Base-by-base conservation (phyloP, 1,140 invertebrate species). In the Mylabris phalerata region DNA sequence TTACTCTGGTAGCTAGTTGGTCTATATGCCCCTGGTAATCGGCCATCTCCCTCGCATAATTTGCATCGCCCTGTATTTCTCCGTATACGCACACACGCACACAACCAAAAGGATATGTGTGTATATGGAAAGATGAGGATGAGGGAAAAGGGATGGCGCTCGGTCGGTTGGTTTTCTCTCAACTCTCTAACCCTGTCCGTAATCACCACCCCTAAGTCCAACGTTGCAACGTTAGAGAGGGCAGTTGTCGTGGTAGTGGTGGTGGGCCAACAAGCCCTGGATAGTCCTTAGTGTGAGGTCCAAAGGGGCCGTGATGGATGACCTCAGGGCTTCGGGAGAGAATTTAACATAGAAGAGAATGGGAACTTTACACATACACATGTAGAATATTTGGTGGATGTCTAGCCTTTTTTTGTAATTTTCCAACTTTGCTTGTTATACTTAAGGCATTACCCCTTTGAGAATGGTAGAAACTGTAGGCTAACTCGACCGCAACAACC, bases 281-380 rank as follows among this genome's bases (percentile, higher is more conserved):
- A 50, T 57, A 60, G 62, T 66, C 62, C 62, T 65, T 65, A 63
- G 65, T 65, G 65, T 66, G 60, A 67, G 67, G 65, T 59, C 65
- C 58, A 56, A 59, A 59, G 67, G 65, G 64, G 61, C 64, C 65
- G 59, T 69, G 67, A 69, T 69, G 67, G 67, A 69, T 69, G 65
- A 69, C 67, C 67, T 67, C 65, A 57, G 65, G 67, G 67, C 65
- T 61, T 54, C 54, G 60, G 63, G 66, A 62, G 57, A 64, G 60
- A 49, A 54, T 56, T 50, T 46, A 59, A 49, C 41, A 56, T 32
- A 32, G 32, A 32, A 32, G 32, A 32, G 32, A 32, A 32, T 32
- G 32, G 32, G 32, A 32, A 32, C 32, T 32, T 32, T 32, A 32
- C 32, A 32, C 32, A 32, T 7, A 32, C 7, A 32, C 7, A 32